A percentile compares a stretch with the other conserved stretches of the same genome.
Conservation (phyloP, 1,140 invertebrate genomes). For the Archivesica marissinica region DNA sequence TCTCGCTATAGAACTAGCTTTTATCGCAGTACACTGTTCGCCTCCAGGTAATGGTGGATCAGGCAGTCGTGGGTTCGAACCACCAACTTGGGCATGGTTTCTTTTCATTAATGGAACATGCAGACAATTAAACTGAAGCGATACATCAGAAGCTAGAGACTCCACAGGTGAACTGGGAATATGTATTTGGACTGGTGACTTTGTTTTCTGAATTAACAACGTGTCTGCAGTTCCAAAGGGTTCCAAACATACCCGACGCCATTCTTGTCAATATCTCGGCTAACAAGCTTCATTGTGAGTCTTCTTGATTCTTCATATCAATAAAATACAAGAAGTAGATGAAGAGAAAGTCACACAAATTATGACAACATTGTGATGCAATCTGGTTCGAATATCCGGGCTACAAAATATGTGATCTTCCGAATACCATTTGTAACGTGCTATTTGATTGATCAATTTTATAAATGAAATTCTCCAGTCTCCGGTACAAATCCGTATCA, state of each 20-base stretch:
- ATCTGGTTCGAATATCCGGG: background rate
- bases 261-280: constrained; percentile 90
- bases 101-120: background rate
- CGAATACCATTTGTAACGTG: background rate
- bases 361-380: constrained; percentile 13
- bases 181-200: constrained; percentile 69
- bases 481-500: no score
- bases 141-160: background rate
- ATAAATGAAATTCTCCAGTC: no score
- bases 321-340: background rate
- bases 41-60: no score
- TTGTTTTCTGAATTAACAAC: constrained; percentile 85
- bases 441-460: constrained; percentile 7
- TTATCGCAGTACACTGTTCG: no score
- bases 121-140: background rate
- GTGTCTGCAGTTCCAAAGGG: constrained; percentile 75
- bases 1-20: no score
- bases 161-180: constrained; percentile 16
- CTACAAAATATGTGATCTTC: background rate
- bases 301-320: background rate
- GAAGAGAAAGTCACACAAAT: background rate
- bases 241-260: constrained; percentile 87
- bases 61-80: no score
- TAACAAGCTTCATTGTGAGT: constrained; percentile 89
- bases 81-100: background rate